Evolutionary conservation across 2,113 vertebrate genomes (phyloP), one percentile per base, ranked within the genome.

Genomic region (Aptenodytes patagonicus): DNA sequence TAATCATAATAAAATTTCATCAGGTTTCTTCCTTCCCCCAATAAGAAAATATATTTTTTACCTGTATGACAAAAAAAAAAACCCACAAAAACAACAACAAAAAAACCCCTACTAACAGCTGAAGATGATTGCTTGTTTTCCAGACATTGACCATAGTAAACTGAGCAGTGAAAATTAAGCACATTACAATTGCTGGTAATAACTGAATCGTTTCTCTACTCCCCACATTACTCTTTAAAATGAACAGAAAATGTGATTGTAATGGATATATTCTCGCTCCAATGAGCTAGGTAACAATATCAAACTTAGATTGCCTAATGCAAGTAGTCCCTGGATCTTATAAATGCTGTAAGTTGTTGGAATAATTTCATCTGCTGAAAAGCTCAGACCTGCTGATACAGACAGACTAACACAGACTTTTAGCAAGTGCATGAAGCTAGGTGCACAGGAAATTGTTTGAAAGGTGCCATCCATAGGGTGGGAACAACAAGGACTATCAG

Each of bases 121-220:
- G 34, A 90, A 93, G 46, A 80, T 42, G 10, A 92, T 73, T 75
- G 38, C 58, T 90, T 95, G 34, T 90, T 93, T 97, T 95, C 84
- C 72, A 94, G 90, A 85, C 16, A 64, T 17, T 95, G 78, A 76
- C 42, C 79, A n/a, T 17, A 69, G 32, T 58, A 93, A 97, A 95
- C 38, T 18, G 44, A 93, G 79, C 69, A 77, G 61, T 85, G 89
- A 95, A 91, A 96, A 93, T 95, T 82, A 97, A 95, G 62, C 58
- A 87, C 46, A 77, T 58, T 76, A 47, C 62, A 89, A 84, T 89
- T 94, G 40, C 76, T 69, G 25, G 13, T 68, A 89, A 88, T 93
- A 71, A 64, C 36, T 18, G 55, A 94, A 70, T 64, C 18, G 18
- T 86, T 94, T 90, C 38, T 72, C 28, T 78, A 24, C 72, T 84